phyloP scores from a whole-genome alignment of 2,797 vertebrate genomes.

The Rhinophrynus dorsalis region DNA sequence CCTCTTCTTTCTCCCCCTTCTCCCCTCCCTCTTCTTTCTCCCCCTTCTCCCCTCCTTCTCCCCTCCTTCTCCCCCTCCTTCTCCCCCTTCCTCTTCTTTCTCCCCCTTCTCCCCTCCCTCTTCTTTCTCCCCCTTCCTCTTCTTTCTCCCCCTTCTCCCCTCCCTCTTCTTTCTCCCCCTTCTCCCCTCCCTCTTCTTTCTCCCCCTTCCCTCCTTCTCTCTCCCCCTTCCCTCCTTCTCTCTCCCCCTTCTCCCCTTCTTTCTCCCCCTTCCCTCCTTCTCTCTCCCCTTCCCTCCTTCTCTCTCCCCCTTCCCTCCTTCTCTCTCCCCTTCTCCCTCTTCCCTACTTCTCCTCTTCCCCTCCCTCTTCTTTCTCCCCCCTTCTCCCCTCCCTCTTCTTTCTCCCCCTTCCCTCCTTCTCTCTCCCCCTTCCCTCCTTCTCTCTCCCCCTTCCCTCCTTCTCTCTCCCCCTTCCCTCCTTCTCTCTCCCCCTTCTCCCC shows the following conservation, averaged over 20 bases:
- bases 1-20: background rate
- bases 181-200: background rate
- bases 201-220: background rate
- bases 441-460: background rate
- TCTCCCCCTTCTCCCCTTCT: background rate
- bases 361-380: background rate
- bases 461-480: background rate
- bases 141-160: background rate
- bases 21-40: background rate
- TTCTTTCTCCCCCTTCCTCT: background rate
- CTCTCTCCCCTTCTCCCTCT: background rate
- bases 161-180: background rate
- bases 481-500: constrained; percentile 30
- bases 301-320: constrained; percentile 9
- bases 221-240: background rate
- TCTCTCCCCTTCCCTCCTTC: constrained; percentile 4
- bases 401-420: too few species aligned
- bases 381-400: background rate
- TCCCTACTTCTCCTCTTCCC: too few species aligned
- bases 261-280: background rate
- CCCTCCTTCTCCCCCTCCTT: background rate
- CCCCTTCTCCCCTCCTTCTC: constrained; percentile 31
- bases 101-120: too few species aligned
- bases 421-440: fast-evolving
- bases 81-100: too few species aligned